Base-by-base conservation (phyloP, 37 sponge, comb jelly and placozoan species). In the Aphrocallistes beatrix region DNA sequence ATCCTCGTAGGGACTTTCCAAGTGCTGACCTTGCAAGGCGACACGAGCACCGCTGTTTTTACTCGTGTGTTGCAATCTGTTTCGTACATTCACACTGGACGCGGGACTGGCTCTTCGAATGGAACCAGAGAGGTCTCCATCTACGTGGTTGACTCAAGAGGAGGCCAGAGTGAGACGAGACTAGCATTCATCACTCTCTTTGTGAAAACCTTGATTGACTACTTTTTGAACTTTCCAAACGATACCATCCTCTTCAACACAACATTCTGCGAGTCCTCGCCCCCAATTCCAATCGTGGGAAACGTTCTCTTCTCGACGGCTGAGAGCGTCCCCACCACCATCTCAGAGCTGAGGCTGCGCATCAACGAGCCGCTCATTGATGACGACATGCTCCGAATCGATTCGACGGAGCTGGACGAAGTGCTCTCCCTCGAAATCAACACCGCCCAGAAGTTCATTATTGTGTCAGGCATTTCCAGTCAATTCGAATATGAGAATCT, bases 181-280 rank as follows among this genome's bases (percentile, higher is more conserved):
- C 8, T 60, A 3, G 75, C 75, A 32, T 60, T 30, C 75, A 60
- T 60, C 10, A 60, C 75, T 6, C 8, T 60, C 25, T 60, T 60
- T 13, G 75, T 60, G 28, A 60, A 60, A 60, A 60, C 75, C n/a
- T 30, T 60, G 3, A 60, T 60, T 28, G n/a, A 13, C 25, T 60
- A 60, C 34, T 60, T 60, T 30, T 30, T 60, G 25, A 60, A 60
- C 75, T 60, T 32, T 13, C 75, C 75, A 32, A 60, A 21, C 34
- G 75, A 60, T 28, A 60, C 75, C 28, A 60, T 25, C n/a, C 34
- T 60, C 6, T 60, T 60, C n/a, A 60, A 60, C 75, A 89, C 88
- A 0, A 50, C 38, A 0, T 92, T 83, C 48, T 50, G 37, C 34
- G 92, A 92, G 40, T 86, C 82, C 36, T 86, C 81, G 13, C 82